Evolutionary conservation across 2,113 vertebrate genomes (phyloP).

Genomic region (Hippocampus zosterae): DNA sequence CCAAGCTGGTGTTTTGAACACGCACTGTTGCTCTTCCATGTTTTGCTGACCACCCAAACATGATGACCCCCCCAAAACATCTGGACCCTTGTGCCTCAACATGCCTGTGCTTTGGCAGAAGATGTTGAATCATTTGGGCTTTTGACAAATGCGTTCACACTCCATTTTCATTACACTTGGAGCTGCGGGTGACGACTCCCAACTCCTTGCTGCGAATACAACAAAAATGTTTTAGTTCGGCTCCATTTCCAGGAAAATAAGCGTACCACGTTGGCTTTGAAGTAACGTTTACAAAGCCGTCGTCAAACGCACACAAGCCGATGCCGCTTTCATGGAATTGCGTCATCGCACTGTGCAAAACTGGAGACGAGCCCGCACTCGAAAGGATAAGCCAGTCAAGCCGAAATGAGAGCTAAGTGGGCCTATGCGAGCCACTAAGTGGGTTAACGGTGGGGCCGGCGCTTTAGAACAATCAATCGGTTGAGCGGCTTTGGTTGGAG

Average conservation of each 20-base stretch:
- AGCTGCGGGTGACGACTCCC: conserved; percentile 25
- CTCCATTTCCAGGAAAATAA: conserved; percentile 56
- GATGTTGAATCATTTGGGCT: conserved; percentile 7
- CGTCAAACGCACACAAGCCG: conserved; percentile 26
- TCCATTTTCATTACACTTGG: conserved; percentile 11
- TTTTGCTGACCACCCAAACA: conserved; percentile 36
- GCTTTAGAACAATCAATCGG: conserved; percentile 4
- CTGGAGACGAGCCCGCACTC: conserved; percentile 32
- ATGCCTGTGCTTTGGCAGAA: background rate
- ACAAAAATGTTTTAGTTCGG: conserved; percentile 52
- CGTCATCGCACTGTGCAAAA: conserved; percentile 33
- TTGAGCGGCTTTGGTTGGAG: conserved; percentile 2
- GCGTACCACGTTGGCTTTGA: conserved; percentile 21
- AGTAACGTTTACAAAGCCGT: conserved; percentile 40
- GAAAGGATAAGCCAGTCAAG: conserved; percentile 42
- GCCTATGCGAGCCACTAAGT: conserved; percentile 37
- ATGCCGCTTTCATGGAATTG: conserved; percentile 38
- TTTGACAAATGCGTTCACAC: conserved; percentile 1
- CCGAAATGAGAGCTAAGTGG: conserved; percentile 35
- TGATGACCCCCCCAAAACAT: conserved; percentile 41
- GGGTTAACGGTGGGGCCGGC: background rate
- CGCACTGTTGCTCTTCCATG: conserved; percentile 21
- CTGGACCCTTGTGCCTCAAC: conserved; percentile 34
- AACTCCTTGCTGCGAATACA: conserved; percentile 36
- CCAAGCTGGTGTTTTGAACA: conserved; percentile 14